These are phyloP conservation scores for Nemurella pictetii DNA, from an alignment of 2,888 invertebrate genomes.

Conservation along the genomic window DNA sequence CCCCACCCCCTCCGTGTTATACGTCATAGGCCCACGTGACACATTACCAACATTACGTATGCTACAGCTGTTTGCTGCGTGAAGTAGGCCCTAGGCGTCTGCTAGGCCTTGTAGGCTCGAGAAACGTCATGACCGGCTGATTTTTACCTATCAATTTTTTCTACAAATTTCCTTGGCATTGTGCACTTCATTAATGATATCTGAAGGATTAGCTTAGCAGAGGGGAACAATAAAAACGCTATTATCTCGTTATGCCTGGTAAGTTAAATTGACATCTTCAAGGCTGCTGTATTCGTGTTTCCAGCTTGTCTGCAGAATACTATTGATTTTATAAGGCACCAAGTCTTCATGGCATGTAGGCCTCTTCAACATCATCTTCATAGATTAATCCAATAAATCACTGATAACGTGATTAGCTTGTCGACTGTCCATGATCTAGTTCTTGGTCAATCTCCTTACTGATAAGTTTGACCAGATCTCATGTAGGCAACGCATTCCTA, in stretches of 20 bases:
- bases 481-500: constrained; percentile 1
- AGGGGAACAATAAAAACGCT: neutral
- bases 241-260: neutral
- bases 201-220: neutral
- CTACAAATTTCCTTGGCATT: neutral
- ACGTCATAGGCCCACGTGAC: neutral
- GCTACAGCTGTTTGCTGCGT: neutral
- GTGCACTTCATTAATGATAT: neutral
- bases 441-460: neutral
- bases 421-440: neutral
- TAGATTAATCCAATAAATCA: neutral
- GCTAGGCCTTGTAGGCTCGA: neutral
- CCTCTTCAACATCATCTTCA: neutral
- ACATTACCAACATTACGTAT: neutral
- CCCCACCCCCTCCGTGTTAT: neutral
- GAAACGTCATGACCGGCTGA: neutral
- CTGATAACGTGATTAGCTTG: neutral
- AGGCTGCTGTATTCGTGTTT: neutral
- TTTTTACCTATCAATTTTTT: neutral
- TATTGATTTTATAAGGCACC: neutral
- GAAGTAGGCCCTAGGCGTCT: neutral
- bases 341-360: neutral
- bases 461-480: neutral
- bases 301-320: neutral
- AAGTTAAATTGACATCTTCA: neutral